A percentile compares a stretch with the other conserved stretches of the same genome.
phyloP scores from a whole-genome alignment of 2,113 vertebrate genomes.

The Thomomys bottae region DNA sequence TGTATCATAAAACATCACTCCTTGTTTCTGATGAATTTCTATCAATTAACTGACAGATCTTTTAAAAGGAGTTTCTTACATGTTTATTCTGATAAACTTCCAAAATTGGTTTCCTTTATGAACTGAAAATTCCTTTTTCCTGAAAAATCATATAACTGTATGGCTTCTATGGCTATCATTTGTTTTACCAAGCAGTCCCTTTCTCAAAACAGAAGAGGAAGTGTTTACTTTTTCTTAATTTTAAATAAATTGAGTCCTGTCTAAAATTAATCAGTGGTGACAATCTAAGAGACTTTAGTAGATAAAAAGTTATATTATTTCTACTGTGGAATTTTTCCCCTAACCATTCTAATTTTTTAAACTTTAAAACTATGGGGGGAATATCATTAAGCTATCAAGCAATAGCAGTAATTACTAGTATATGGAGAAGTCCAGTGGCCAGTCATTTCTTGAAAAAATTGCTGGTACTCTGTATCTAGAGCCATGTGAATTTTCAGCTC shows the following conservation, averaged over 20 bases:
- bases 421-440: constrained; percentile 32
- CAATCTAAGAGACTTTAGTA: constrained; percentile 20
- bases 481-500: not conserved
- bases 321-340: constrained; percentile 25
- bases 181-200: constrained; percentile 75
- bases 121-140: constrained; percentile 1
- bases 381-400: constrained; percentile 38
- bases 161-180: constrained; percentile 54
- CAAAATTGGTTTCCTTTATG: constrained; percentile 17
- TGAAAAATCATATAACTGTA: constrained; percentile 39
- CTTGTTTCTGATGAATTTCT: constrained; percentile 28
- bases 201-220: constrained; percentile 73
- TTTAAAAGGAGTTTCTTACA: constrained; percentile 52
- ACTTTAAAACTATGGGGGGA: constrained; percentile 25
- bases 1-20: not conserved
- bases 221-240: constrained; percentile 59
- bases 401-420: constrained; percentile 24
- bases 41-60: constrained; percentile 13
- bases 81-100: constrained; percentile 57
- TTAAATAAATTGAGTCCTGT: constrained; percentile 57
- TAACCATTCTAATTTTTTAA: not conserved
- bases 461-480: constrained; percentile 47
- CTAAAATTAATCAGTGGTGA: constrained; percentile 60
- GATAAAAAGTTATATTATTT: constrained; percentile 52
- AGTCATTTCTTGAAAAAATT: constrained; percentile 56